These are phyloP conservation scores for Delichon dasypus DNA, from an alignment of 2,797 vertebrate species.

Conservation along the genomic window DNA sequence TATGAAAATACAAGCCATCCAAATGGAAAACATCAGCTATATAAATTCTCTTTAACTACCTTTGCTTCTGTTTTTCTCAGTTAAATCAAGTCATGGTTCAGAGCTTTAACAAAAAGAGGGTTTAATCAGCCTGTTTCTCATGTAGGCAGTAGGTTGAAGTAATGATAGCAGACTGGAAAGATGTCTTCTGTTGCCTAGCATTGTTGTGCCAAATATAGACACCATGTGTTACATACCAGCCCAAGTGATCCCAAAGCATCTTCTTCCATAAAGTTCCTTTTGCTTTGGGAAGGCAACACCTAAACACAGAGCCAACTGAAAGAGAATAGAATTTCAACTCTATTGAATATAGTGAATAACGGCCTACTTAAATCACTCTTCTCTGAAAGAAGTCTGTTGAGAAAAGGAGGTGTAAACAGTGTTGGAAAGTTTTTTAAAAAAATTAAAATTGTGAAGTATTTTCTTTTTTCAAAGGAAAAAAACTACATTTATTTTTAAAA, in stretches of 20 bases:
- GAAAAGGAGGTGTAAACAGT: neutral
- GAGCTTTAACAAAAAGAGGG: neutral
- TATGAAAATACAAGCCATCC: neutral
- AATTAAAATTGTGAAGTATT: neutral
- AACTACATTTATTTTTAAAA: neutral
- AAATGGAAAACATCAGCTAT: neutral
- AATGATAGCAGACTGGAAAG: neutral
- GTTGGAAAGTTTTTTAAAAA: neutral
- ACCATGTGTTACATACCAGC: neutral
- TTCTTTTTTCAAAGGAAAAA: neutral
- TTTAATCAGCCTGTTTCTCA: neutral
- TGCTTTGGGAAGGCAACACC: neutral
- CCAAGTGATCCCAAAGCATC: neutral
- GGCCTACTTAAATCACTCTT: neutral
- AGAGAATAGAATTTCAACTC: neutral
- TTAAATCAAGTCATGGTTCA: neutral
- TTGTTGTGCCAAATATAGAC: slow-evolving; percentile 19
- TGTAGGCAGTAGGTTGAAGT: neutral
- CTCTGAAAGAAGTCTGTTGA: neutral
- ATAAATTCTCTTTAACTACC: neutral
- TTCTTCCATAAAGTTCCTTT: neutral
- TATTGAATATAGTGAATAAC: neutral
- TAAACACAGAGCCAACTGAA: neutral
- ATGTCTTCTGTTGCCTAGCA: slow-evolving; percentile 1
- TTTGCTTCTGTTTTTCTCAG: neutral